Evolutionary conservation across 2,888 invertebrate species (phyloP).

Genomic region (Tenthredo livida): DNA sequence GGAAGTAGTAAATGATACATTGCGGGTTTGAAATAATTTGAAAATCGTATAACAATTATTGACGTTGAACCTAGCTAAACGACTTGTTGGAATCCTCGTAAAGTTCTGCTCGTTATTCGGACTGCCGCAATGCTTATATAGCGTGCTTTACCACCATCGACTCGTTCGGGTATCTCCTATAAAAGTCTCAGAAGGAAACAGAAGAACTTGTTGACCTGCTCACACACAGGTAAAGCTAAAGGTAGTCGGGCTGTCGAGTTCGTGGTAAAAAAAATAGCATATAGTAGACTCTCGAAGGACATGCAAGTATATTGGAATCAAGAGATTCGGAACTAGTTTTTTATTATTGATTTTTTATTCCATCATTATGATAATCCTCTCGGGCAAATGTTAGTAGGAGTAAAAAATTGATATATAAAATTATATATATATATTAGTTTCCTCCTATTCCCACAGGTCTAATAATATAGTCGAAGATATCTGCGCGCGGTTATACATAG

Average conservation of each 20-base stretch:
- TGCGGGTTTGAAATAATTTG: neutral
- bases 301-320: neutral
- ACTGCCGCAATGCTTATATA: conserved; percentile 20
- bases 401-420: neutral
- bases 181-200: neutral
- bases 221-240: conserved; percentile 21
- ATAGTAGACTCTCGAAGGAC: conserved; percentile 20
- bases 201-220: conserved; percentile 25
- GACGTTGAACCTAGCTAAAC: neutral
- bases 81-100: conserved; percentile 22
- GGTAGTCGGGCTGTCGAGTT: conserved; percentile 15
- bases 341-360: neutral
- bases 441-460: neutral
- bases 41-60: neutral
- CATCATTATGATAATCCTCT: neutral
- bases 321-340: conserved; percentile 15
- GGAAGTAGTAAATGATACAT: conserved; percentile 15
- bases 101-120: conserved; percentile 15
- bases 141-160: conserved; percentile 11
- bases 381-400: neutral
- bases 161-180: neutral
- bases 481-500: neutral
- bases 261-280: neutral
- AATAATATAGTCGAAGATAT: neutral
- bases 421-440: neutral